A percentile compares a stretch with the other conserved stretches of the same genome.
phyloP scores from a whole-genome alignment of 2,113 vertebrate species.

The Nansenia antarctica region DNA sequence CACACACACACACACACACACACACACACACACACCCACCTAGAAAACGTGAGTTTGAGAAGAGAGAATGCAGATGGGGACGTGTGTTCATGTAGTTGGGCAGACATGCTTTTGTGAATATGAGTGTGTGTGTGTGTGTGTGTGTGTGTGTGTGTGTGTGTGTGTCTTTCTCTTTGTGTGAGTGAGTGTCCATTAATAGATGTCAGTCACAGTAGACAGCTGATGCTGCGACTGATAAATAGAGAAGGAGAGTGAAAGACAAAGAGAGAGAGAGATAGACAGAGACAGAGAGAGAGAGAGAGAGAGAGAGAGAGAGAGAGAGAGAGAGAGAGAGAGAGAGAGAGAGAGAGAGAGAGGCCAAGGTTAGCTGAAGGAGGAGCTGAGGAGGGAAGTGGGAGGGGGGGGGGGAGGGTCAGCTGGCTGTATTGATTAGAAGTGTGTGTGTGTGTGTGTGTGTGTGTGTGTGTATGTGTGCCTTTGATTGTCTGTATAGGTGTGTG shows the following conservation, averaged over 20 bases:
- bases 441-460: not conserved
- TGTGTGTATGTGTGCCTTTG: not conserved
- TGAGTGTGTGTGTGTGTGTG: constrained; percentile 3
- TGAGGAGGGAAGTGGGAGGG: not conserved
- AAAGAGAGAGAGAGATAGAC: not conserved
- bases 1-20: not conserved
- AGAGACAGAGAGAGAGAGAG: not conserved
- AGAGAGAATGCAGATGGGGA: too few relatives aligned
- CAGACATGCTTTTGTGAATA: not conserved
- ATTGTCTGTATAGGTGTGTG: too few relatives aligned
- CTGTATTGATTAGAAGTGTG: not conserved
- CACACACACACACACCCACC: too few relatives aligned
- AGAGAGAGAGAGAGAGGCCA: not conserved
- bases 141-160: constrained; percentile 9
- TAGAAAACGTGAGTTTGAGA: too few relatives aligned
- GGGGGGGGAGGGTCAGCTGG: too few relatives aligned
- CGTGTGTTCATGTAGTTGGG: constrained; percentile 12
- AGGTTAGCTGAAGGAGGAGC: not conserved
- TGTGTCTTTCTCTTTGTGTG: not conserved
- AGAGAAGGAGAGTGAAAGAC: too few relatives aligned
- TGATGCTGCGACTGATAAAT: not conserved
- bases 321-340: not conserved
- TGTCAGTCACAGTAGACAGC: not conserved
- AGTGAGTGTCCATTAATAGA: constrained; percentile 9
- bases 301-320: not conserved